phyloP scores from a whole-genome alignment of 2,888 invertebrate genomes.

The Pycnomerus fuliginosus region DNA sequence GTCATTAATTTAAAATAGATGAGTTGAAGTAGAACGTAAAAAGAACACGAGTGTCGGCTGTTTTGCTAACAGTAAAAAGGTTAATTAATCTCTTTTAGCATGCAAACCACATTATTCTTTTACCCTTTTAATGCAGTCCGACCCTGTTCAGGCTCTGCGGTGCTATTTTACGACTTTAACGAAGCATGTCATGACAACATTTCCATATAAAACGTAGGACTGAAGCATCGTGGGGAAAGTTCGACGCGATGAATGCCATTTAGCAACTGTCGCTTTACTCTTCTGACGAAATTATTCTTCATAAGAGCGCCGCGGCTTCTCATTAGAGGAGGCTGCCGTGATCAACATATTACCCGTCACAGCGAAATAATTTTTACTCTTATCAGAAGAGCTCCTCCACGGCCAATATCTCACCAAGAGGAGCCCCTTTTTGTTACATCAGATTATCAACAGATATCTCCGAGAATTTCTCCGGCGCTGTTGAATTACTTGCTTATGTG shows the following conservation, averaged over 20 bases:
- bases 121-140: slow-evolving; percentile 48
- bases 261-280: slow-evolving; percentile 43
- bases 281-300: slow-evolving; percentile 40
- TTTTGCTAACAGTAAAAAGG: slow-evolving; percentile 47
- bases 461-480: slow-evolving; percentile 8
- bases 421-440: slow-evolving; percentile 12
- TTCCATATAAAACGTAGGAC: slow-evolving; percentile 41
- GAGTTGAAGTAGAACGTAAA: slow-evolving; percentile 28
- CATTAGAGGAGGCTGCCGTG: slow-evolving; percentile 26
- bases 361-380: slow-evolving; percentile 10
- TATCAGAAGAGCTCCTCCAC: neutral
- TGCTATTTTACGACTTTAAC: slow-evolving; percentile 52
- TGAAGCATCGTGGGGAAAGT: slow-evolving; percentile 40
- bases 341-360: slow-evolving; percentile 14
- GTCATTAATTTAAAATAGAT: slow-evolving; percentile 33
- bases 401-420: slow-evolving; percentile 1
- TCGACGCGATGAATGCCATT: slow-evolving; percentile 45
- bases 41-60: slow-evolving; percentile 38
- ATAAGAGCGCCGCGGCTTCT: slow-evolving; percentile 31
- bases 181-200: slow-evolving; percentile 49
- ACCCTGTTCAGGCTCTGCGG: slow-evolving; percentile 45
- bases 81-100: slow-evolving; percentile 50
- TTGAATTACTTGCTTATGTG: slow-evolving; percentile 20
- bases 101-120: slow-evolving; percentile 51
- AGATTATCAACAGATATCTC: slow-evolving; percentile 24